Evolutionary conservation across 2,113 vertebrate species (phyloP), one percentile per base, ranked within the genome.

Genomic region (Archocentrus centrarchus): DNA sequence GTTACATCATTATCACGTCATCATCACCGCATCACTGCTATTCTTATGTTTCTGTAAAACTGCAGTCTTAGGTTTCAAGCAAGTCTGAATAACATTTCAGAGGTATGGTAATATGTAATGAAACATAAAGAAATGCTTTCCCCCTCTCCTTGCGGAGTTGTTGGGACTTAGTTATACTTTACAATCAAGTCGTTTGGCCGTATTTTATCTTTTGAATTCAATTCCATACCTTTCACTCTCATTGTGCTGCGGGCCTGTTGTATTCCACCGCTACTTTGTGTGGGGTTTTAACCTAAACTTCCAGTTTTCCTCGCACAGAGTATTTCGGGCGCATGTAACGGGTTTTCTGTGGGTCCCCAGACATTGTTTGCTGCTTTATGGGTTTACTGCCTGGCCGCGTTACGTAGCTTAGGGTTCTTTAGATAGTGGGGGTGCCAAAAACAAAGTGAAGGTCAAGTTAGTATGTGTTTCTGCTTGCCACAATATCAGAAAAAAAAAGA

Each of bases 401-500:
- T 89, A 78, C 95, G 96, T 94, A 97, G 96, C 96, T 97, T 95
- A 93, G 95, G 95, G 95, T 96, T 91, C 95, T 93, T 30, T 93
- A 96, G 95, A 97, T 96, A 94, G 95, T 95, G 95, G 96, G 96
- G 96, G 96, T 96, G 96, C 96, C 96, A 96, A 96, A 96, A 96
- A 97, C 98, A 98, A 99, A 99, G 98, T 99, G 98, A 99, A 99
- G 97, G 98, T 99, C 98, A 99, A 99, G 98, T 98, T 99, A 99
- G 97, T 97, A 95, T 95, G 94, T 96, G 96, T 96, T 97, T 93
- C 96, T 96, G 93, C 94, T 86, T 96, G 94, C 92, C 93, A 94
- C 93, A 95, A 94, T 93, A 95, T 94, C 35, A 18, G 3, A 39
- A 81, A 89, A 41, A 27, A 27, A 27, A 27, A 27, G 18, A 5